phyloP scores from a whole-genome alignment of 1,140 invertebrate species.

The Dinothrombium tinctorium region DNA sequence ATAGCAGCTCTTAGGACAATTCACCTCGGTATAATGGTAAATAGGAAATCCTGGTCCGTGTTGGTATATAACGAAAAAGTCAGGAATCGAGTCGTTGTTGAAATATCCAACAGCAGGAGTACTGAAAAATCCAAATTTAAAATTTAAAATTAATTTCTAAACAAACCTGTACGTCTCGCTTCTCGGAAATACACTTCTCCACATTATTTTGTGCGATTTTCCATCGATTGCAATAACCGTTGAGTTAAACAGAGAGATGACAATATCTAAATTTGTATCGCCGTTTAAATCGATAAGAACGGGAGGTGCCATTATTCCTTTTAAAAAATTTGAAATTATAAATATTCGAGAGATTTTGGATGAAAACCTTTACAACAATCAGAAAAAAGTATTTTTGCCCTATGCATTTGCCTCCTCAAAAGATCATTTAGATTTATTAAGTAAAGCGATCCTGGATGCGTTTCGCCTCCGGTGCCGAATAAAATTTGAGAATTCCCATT shows the following conservation, averaged over 20 bases:
- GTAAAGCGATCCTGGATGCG: constrained; percentile 42
- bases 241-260: constrained; percentile 38
- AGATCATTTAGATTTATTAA: constrained; percentile 31
- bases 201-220: constrained; percentile 34
- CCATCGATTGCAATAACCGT: constrained; percentile 47
- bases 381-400: constrained; percentile 1
- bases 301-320: constrained; percentile 34
- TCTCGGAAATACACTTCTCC: constrained; percentile 41
- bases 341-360: background rate
- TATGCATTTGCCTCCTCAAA: constrained; percentile 24
- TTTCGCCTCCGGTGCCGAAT: constrained; percentile 47
- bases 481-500: constrained; percentile 34
- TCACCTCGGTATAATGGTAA: constrained; percentile 45
- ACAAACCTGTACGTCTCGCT: constrained; percentile 27
- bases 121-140: constrained; percentile 24
- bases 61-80: constrained; percentile 56
- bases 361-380: constrained; percentile 9
- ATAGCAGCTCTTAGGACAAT: constrained; percentile 3
- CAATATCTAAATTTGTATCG: constrained; percentile 44
- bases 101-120: constrained; percentile 55
- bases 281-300: constrained; percentile 46
- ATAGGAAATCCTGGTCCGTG: constrained; percentile 43
- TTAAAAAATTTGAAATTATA: constrained; percentile 12
- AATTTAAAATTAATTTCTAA: background rate
- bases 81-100: constrained; percentile 50